phyloP scores from a whole-genome alignment of 2,888 invertebrate genomes.

The Eristalinus aeneus region DNA sequence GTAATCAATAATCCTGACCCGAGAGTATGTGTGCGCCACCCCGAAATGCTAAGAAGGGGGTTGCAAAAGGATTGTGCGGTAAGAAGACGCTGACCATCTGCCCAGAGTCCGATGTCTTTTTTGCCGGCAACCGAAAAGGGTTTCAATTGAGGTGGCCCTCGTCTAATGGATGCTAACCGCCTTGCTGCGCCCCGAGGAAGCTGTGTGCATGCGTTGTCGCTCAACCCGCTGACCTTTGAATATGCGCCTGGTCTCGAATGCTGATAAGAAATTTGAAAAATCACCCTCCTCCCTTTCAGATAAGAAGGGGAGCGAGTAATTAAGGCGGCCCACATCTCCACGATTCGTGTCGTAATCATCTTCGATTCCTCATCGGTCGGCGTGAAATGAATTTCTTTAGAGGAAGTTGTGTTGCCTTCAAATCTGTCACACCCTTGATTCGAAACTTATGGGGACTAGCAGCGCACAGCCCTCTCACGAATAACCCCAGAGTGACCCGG shows the following conservation, averaged over 20 bases:
- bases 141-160: slow-evolving; percentile 50
- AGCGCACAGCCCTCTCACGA: slow-evolving; percentile 54
- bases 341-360: slow-evolving; percentile 17
- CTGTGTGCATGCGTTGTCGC: slow-evolving; percentile 41
- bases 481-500: slow-evolving; percentile 63
- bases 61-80: slow-evolving; percentile 31
- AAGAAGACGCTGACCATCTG: slow-evolving; percentile 58
- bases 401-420: slow-evolving; percentile 19
- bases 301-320: background rate
- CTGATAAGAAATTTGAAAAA: slow-evolving; percentile 13
- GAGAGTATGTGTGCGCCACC: slow-evolving; percentile 29
- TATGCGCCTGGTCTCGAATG: background rate
- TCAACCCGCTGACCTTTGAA: slow-evolving; percentile 31
- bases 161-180: slow-evolving; percentile 55
- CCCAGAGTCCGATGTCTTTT: slow-evolving; percentile 37
- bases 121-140: slow-evolving; percentile 40
- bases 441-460: background rate
- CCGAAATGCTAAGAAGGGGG: slow-evolving; percentile 19
- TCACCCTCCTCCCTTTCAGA: background rate
- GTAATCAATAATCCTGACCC: slow-evolving; percentile 65
- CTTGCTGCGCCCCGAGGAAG: slow-evolving; percentile 13
- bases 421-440: slow-evolving; percentile 29
- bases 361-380: background rate
- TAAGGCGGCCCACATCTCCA: background rate
- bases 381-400: slow-evolving; percentile 16